These are phyloP conservation scores for Esox lucius DNA, from an alignment of 2,797 vertebrate species.

Conservation along the genomic window DNA sequence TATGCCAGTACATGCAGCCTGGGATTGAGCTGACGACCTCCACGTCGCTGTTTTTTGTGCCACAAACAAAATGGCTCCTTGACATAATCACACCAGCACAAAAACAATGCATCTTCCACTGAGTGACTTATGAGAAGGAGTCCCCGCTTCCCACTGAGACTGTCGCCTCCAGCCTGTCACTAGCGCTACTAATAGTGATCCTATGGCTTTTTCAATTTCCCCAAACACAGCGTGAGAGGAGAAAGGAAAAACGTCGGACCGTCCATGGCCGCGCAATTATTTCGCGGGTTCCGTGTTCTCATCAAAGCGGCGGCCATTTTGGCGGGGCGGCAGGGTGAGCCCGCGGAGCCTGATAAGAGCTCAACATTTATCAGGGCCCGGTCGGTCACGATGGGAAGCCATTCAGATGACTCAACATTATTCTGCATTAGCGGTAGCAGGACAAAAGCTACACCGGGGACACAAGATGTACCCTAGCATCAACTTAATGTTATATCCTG, in stretches of 20 bases:
- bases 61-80: slow-evolving; percentile 22
- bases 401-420: slow-evolving; percentile 27
- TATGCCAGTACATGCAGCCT: not conserved
- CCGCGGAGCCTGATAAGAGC: not conserved
- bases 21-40: not conserved
- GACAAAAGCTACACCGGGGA: slow-evolving; percentile 6
- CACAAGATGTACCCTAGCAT: not conserved
- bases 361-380: not conserved
- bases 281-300: not conserved
- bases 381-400: not conserved
- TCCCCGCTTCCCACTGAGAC: not conserved
- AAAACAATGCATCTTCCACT: not conserved
- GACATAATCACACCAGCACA: slow-evolving; percentile 3
- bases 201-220: not conserved
- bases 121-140: not conserved
- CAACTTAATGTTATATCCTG: slow-evolving; percentile 3
- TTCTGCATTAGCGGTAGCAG: slow-evolving; percentile 13
- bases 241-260: not conserved
- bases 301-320: not conserved
- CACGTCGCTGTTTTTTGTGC: not conserved
- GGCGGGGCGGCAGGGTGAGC: not conserved
- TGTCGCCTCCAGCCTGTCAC: not conserved
- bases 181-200: slow-evolving; percentile 1
- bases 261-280: not conserved
- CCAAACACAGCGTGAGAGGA: not conserved